phyloP scores from a whole-genome alignment of 2,113 vertebrate genomes.

The Corythornis madagascariensis region DNA sequence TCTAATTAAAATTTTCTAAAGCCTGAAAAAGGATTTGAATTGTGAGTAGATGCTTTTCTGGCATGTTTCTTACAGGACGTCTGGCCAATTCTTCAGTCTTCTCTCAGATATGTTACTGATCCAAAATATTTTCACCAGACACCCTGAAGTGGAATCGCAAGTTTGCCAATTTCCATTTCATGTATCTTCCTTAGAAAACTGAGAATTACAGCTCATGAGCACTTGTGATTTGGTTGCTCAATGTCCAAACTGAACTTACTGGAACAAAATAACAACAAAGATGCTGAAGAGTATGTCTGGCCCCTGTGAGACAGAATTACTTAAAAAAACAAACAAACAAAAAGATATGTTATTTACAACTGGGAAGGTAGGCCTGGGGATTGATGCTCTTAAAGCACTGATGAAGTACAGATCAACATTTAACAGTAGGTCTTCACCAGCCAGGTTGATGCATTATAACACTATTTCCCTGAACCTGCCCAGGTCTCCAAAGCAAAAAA shows the following conservation, averaged over 20 bases:
- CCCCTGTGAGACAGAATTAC: neutral
- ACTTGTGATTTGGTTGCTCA: constrained; percentile 9
- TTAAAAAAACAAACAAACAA: neutral
- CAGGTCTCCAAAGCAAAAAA: neutral
- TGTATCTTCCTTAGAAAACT: constrained; percentile 71
- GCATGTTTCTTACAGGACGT: constrained; percentile 43
- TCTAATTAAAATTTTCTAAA: constrained; percentile 63
- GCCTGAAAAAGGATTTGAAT: constrained; percentile 34
- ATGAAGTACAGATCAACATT: neutral
- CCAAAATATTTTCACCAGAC: constrained; percentile 79
- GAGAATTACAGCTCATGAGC: constrained; percentile 44
- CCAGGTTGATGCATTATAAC: neutral
- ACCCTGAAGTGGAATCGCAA: constrained; percentile 67
- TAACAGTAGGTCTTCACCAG: neutral
- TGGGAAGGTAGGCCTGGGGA: neutral
- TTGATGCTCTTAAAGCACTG: neutral
- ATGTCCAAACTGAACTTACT: neutral
- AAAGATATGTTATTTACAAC: neutral
- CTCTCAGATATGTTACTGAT: constrained; percentile 72
- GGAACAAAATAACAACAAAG: constrained; percentile 24
- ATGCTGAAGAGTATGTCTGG: neutral
- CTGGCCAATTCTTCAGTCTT: constrained; percentile 69
- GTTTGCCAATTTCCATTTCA: constrained; percentile 76
- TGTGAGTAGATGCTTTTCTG: constrained; percentile 47
- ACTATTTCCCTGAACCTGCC: constrained; percentile 37